A percentile compares a stretch with the other conserved stretches of the same genome.
Conservation (phyloP, 2,888 invertebrate species). For the Coelinius sp. region DNA sequence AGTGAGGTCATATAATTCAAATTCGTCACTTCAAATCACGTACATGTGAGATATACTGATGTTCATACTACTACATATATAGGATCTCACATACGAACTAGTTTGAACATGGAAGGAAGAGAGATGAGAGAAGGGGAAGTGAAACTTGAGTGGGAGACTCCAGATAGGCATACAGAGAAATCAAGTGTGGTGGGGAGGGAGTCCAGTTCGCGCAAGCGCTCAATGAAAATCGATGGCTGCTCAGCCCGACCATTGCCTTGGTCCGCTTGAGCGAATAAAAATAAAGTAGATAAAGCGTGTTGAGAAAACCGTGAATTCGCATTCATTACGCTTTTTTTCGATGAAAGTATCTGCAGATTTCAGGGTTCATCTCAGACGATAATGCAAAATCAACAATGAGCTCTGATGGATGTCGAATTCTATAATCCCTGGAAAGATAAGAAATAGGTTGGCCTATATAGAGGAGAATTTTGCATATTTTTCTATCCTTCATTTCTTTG, state of each 20-base stretch:
- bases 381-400: conserved; percentile 13
- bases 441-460: not conserved
- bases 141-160: conserved; percentile 16
- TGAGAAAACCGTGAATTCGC: conserved; percentile 26
- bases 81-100: not conserved
- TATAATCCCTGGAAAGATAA: not conserved
- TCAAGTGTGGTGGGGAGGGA: not conserved
- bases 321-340: conserved; percentile 39
- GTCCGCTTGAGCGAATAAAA: conserved; percentile 43
- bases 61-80: not conserved
- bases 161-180: not conserved
- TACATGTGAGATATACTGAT: too few relatives aligned
- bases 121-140: conserved; percentile 27
- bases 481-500: not conserved
- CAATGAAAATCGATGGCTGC: conserved; percentile 64
- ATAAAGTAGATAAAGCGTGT: conserved; percentile 27
- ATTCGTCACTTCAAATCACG: not conserved
- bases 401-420: conserved; percentile 16
- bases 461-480: not conserved
- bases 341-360: not conserved
- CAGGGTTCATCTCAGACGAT: conserved; percentile 21
- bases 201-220: conserved; percentile 53
- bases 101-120: conserved; percentile 13
- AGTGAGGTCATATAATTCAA: too few relatives aligned
- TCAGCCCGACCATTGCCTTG: conserved; percentile 43